Base-by-base conservation (phyloP, 2,888 invertebrate species). In the Drosophila mayaguana region DNA sequence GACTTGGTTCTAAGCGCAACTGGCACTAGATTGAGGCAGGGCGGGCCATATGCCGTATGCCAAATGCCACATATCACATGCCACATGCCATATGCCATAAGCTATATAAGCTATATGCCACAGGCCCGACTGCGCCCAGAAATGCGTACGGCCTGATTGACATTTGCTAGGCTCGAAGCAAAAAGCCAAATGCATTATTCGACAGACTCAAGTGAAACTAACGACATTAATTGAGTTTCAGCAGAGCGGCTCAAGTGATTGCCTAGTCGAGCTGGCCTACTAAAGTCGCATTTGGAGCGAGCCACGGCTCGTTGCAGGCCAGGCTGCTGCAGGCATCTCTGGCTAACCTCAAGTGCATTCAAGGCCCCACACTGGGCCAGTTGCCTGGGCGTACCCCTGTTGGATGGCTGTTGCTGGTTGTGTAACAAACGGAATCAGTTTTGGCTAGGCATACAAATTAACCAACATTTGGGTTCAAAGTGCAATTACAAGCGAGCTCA, bases 151-250 rank as follows among this genome's bases (percentile, higher is more conserved):
- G 55, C 55, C 55, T 75, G 81, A 74, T 83, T 82, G 83, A 83
- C 89, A 83, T 89, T 83, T 78, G 75, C 81, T 63, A 71, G 66
- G 64, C 54, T 65, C 25, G 20, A 43, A 62, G 25, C 55, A 55
- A 76, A 54, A 71, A 66, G 61, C 63, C 42, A 43, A 62, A 43
- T 70, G 65, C 62, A 72, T 54, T 72, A 66, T 36, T 18, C 45
- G 73, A 73, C 75, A 59, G 48, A 32, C 77, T 80, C 38, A 54
- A 76, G 72, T 80, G 77, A 77, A 76, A 68, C 78, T 64, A 68
- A 78, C 72, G 78, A 81, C 78, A 84, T 89, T 83, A 84, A 84
- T 84, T 89, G 85, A 84, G 82, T 79, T 74, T 75, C 80, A 66
- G 54, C 73, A 50, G 66, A 68, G 63, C 51, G 57, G 55, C 56